Conservation (phyloP, 2,797 vertebrate species). For the Lerista edwardsae region DNA sequence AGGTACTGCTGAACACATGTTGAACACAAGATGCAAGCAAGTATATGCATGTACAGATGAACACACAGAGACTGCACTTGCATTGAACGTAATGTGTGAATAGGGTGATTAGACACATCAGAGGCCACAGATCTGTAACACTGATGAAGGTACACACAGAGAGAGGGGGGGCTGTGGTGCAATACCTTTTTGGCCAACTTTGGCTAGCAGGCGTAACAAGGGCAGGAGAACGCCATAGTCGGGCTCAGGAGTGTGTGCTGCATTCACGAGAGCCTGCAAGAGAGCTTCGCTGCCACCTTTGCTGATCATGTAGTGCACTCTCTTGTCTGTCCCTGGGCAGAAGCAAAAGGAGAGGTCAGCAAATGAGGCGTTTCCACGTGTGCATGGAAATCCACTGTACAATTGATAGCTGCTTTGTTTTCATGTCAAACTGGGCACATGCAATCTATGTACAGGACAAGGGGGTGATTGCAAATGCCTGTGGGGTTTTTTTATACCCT, state of each 20-base stretch:
- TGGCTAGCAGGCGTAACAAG: constrained; percentile 86
- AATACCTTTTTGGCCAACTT: constrained; percentile 90
- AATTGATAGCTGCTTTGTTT: neutral
- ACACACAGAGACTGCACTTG: too few species aligned
- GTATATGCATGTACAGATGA: too few species aligned
- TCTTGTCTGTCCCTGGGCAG: constrained; percentile 83
- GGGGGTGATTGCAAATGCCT: neutral
- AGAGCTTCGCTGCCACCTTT: constrained; percentile 91
- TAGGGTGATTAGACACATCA: neutral
- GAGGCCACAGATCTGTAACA: too few species aligned
- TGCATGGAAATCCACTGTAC: neutral
- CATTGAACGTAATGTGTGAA: too few species aligned
- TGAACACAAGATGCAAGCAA: too few species aligned
- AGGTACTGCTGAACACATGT: too few species aligned
- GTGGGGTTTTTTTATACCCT: neutral
- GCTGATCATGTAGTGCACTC: constrained; percentile 87
- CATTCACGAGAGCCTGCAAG: constrained; percentile 79
- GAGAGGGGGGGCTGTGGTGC: fast-evolving
- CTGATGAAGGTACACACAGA: too few species aligned
- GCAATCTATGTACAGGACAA: neutral
- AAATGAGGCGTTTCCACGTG: neutral
- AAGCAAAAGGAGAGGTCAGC: neutral
- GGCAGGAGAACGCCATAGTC: constrained; percentile 83
- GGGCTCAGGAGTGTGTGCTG: constrained; percentile 53
- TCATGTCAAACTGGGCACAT: neutral